These are phyloP conservation scores for Hydra vulgaris DNA, from an alignment of 30 jellyfish, hydroid and myxozoan genomes.

Conservation along the genomic window DNA sequence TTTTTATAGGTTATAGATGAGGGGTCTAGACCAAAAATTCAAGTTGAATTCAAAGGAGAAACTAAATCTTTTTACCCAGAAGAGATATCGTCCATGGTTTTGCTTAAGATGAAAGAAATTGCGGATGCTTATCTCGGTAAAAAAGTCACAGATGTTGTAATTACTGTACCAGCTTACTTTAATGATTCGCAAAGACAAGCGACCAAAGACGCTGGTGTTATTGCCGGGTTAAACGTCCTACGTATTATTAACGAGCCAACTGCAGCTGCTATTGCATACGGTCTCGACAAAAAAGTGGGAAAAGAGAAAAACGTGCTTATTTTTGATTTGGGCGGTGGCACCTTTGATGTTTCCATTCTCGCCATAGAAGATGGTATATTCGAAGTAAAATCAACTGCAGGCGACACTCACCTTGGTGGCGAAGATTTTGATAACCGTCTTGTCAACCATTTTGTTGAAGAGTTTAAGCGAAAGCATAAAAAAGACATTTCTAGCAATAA, in stretches of 20 bases:
- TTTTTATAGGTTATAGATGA: slow-evolving; percentile 44
- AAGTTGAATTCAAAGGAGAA: slow-evolving; percentile 66
- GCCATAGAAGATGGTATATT: slow-evolving; percentile 95
- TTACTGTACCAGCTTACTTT: slow-evolving; percentile 97
- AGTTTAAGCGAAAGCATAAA: slow-evolving; percentile 55
- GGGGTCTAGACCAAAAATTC: slow-evolving; percentile 73
- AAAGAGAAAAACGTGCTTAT: slow-evolving; percentile 74
- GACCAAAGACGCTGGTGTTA: slow-evolving; percentile 97
- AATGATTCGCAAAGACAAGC: slow-evolving; percentile 96
- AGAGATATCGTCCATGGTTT: slow-evolving; percentile 95
- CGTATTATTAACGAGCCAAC: slow-evolving; percentile 96
- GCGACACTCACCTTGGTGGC: slow-evolving; percentile 98
- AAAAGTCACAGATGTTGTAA: slow-evolving; percentile 73
- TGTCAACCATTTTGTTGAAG: slow-evolving; percentile 52
- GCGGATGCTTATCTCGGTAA: slow-evolving; percentile 92
- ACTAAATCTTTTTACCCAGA: slow-evolving; percentile 69
- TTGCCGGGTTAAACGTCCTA: slow-evolving; percentile 89
- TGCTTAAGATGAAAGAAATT: slow-evolving; percentile 86
- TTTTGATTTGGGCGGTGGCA: slow-evolving; percentile 99
- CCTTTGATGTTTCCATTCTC: slow-evolving; percentile 93
- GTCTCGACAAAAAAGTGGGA: slow-evolving; percentile 92
- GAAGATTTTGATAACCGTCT: slow-evolving; percentile 86
- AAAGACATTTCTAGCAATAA: slow-evolving; percentile 57
- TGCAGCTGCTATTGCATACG: slow-evolving; percentile 99
- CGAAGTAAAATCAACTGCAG: slow-evolving; percentile 90